These are phyloP conservation scores for Hypotaenidia philippensis DNA, from an alignment of 2,797 vertebrate species.

Conservation along the genomic window DNA sequence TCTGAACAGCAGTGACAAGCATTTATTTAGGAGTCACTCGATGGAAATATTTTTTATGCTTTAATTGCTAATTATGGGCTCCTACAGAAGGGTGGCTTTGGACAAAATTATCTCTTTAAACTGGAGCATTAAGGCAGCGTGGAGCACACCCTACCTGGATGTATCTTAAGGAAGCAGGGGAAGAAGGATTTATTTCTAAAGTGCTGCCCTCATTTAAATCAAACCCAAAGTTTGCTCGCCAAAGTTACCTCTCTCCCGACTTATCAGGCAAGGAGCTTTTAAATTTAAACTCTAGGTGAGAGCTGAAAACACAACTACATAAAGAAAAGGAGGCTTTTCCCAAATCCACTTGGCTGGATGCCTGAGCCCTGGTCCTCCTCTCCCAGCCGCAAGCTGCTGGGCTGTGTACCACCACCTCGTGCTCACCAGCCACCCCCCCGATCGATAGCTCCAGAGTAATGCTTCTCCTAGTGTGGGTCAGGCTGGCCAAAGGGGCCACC, in stretches of 20 bases:
- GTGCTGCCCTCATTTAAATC: not conserved
- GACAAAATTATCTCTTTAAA: constrained; percentile 62
- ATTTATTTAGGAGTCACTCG: constrained; percentile 80
- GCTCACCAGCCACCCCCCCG: not conserved
- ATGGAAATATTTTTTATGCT: constrained; percentile 78
- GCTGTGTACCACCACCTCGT: fast-evolving
- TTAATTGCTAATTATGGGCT: constrained; percentile 81
- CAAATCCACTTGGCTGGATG: not conserved
- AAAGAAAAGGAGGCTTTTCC: not conserved
- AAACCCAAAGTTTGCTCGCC: not conserved
- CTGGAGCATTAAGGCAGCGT: constrained; percentile 40
- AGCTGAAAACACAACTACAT: not conserved
- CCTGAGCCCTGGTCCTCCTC: not conserved
- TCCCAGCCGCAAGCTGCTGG: not conserved
- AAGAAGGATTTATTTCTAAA: constrained; percentile 20
- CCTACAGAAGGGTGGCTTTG: constrained; percentile 50
- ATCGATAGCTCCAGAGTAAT: not conserved
- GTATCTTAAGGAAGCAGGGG: not conserved
- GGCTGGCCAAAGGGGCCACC: not conserved
- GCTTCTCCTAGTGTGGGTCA: fast-evolving
- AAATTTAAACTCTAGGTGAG: not conserved
- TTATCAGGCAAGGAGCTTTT: not conserved
- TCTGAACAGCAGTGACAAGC: constrained; percentile 81
- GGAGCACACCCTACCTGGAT: not conserved
- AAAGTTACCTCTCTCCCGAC: not conserved